Evolutionary conservation across 2,113 vertebrate species (phyloP).

Genomic region (Cinclus mexicanus): DNA sequence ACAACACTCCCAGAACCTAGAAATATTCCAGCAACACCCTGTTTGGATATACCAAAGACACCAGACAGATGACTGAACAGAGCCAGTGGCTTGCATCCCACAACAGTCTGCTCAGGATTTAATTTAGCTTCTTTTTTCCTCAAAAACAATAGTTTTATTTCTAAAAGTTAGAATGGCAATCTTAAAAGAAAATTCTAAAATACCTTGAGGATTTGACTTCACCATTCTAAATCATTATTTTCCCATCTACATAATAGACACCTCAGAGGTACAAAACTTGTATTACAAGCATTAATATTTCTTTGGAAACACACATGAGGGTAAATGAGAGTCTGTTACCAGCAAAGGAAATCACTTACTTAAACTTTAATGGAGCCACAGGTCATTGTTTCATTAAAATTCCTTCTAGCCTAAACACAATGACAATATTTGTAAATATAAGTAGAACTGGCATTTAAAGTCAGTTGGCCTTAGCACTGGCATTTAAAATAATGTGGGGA

Average conservation of each 20-base stretch:
- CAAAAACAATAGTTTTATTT: neutral
- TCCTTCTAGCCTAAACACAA: neutral
- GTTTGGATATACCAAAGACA: neutral
- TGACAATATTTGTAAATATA: neutral
- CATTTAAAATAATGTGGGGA: constrained; percentile 35
- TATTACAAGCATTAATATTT: neutral
- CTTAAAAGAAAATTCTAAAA: neutral
- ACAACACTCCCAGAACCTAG: neutral
- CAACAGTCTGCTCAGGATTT: neutral
- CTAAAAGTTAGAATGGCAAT: neutral
- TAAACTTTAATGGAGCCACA: neutral
- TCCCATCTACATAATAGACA: neutral
- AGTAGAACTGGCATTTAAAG: constrained; percentile 38
- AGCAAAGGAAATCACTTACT: neutral
- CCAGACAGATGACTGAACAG: neutral
- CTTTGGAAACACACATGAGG: neutral
- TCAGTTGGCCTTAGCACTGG: neutral
- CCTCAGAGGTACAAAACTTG: neutral
- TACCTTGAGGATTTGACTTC: neutral
- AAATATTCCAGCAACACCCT: neutral
- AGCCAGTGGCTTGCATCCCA: neutral
- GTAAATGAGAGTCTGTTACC: neutral
- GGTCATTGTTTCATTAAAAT: neutral
- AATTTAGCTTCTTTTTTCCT: neutral
- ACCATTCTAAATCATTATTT: neutral